Base-by-base conservation (phyloP, 2,797 vertebrate genomes). In the Phyllotis vaccarum region DNA sequence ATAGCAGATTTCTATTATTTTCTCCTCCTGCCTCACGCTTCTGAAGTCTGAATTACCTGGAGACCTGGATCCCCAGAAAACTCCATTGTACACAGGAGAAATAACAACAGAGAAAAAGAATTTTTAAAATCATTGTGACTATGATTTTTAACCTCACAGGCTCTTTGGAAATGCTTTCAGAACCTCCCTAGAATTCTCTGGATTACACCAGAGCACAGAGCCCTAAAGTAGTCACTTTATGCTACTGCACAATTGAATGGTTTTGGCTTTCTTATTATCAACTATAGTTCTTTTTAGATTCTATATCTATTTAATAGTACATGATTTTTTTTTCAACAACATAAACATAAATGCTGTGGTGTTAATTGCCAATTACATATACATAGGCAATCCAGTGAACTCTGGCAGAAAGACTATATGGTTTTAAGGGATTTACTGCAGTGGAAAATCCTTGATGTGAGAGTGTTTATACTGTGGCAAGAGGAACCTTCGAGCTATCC, bases 261-360 rank as follows among this genome's bases (percentile, higher is more conserved):
- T 72, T 52, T 88, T 72, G 43, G 3, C 27, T 93, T 89, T 86
- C n/a, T 78, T 93, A 58, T 78, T 31, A 68, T 83, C 66, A 94
- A 81, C 85, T 62, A 21, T 49, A 2, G 8, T 52, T 12, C 79
- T 75, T 81, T 96, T 81, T 16, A 96, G 78, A 89, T 7, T 64
- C 22, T 62, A 10, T 93, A 68, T 88, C 60, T 90, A 74, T 52
- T 76, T 79, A 62, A 31, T 85, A 70, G 74, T 40, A 86, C 24
- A 29, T 74, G 87, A 83, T 82, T 91, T 78, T 89, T n/a, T n/a
- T 95, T 27, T 43, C 64, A 93, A 96, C 66, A 89, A 31, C 2
- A 58, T 14, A 90, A 72, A 91, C 58, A 90, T 56, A 94, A 72
- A 96, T n/a, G 49, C n/a, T 72, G 2, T 19, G 90, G 19, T 86